Base-by-base conservation (phyloP, 2,113 vertebrate genomes). In the Camelus dromedarius region DNA sequence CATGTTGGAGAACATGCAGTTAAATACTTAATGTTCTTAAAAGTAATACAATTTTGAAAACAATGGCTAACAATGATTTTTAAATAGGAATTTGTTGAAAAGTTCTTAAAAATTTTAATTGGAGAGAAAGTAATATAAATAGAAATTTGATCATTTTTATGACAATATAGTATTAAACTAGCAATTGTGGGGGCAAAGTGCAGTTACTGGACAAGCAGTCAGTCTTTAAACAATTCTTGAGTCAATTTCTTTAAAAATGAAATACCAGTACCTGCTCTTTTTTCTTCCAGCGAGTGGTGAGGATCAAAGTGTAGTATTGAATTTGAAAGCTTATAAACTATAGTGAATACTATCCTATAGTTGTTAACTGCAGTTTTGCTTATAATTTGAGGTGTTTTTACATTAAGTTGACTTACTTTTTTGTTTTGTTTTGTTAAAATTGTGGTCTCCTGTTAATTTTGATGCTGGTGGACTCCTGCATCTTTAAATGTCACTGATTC, bases 31-130 rank as follows among this genome's bases (percentile, higher is more conserved):
- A 81, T 96, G 70, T 20, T 92, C 92, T 75, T 52, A 79, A 30
- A 81, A 83, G 66, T 85, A 70, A 67, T 81, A 3, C 58, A 12
- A 58, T 72, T 95, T 96, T 97, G 48, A 76, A 89, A 95, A 95
- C 0, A 52, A 22, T 77, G 13, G 52, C 50, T 93, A 72, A 82
- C 46, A 66, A 6, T 84, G 56, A 66, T 50, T 93, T 93, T 80
- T 30, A 93, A 79, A 38, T 67, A 95, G n/a, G 12, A 77, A 88
- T 86, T 72, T 64, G 83, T 67, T 96, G 8, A 32, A 42, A 38
- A 80, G 13, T 84, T 89, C 38, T 42, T 42, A 42, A 42, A 42
- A 42, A 42, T 81, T 82, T 67, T 80, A 84, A 30, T 67, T 89
- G 46, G 50, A 67, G 35, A 93, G 84, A 84, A 93, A 69, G 19